Conservation (phyloP, 2,888 invertebrate species). For the Melanchra persicariae region DNA sequence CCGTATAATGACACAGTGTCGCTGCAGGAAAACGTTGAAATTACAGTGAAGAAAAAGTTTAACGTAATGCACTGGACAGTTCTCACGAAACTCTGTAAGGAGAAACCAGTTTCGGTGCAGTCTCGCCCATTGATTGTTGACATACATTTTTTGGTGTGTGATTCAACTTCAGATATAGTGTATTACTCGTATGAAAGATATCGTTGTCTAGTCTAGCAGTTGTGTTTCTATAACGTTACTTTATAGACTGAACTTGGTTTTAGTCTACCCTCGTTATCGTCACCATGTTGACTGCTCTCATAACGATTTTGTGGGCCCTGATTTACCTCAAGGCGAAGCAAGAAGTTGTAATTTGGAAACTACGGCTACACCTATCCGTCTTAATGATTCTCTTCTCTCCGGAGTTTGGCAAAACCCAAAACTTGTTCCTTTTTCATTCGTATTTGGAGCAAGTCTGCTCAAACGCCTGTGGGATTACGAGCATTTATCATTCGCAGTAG, state of each 20-base stretch:
- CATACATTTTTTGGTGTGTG: constrained; percentile 67
- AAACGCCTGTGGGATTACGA: constrained; percentile 36
- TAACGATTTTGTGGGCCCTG: not conserved
- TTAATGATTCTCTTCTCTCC: not conserved
- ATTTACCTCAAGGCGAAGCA: not conserved
- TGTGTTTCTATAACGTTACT: not conserved
- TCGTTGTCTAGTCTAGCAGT: constrained; percentile 10
- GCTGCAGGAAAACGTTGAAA: constrained; percentile 57
- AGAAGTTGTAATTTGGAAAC: not conserved
- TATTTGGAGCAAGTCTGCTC: constrained; percentile 31
- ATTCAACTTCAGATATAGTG: constrained; percentile 51
- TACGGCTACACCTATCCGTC: too few species aligned
- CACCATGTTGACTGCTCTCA: not conserved
- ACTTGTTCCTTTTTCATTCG: constrained; percentile 7
- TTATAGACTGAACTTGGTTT: not conserved
- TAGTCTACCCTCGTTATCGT: not conserved
- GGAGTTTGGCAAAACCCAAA: not conserved
- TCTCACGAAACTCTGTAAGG: constrained; percentile 66
- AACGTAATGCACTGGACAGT: constrained; percentile 55
- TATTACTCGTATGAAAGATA: constrained; percentile 32
- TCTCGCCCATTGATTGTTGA: constrained; percentile 72
- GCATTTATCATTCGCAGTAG: constrained; percentile 54
- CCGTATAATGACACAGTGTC: constrained; percentile 34
- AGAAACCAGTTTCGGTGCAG: constrained; percentile 74
- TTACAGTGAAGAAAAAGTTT: constrained; percentile 52